phyloP scores from a whole-genome alignment of 1,140 invertebrate species.

The Lerema accius region DNA sequence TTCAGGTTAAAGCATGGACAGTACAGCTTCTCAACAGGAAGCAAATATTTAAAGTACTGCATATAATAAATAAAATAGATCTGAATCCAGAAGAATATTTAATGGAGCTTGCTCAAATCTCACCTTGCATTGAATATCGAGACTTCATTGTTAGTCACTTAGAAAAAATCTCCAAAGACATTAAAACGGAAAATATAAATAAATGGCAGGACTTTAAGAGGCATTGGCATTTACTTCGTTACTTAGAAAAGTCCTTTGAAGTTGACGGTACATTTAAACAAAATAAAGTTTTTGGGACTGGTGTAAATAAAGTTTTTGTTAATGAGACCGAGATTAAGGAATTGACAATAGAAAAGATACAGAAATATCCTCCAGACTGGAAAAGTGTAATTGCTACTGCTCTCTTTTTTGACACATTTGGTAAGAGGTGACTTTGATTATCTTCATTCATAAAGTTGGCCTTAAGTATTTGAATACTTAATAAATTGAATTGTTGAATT shows the following conservation, averaged over 20 bases:
- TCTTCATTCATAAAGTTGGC: too few relatives aligned
- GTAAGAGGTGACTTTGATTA: too few relatives aligned
- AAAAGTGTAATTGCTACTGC: conserved; percentile 81
- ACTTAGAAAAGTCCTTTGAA: conserved; percentile 81
- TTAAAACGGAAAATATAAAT: conserved; percentile 57
- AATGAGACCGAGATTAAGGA: conserved; percentile 78
- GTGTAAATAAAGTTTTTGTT: conserved; percentile 69
- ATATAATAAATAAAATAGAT: conserved; percentile 84
- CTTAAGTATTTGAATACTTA: too few relatives aligned
- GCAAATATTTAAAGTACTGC: conserved; percentile 85
- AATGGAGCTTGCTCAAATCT: conserved; percentile 80
- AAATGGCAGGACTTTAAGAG: conserved; percentile 79
- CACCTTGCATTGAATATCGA: conserved; percentile 79
- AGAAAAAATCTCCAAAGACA: conserved; percentile 70
- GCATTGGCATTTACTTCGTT: conserved; percentile 84
- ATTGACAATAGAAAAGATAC: conserved; percentile 77
- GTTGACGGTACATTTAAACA: conserved; percentile 76
- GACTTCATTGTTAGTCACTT: conserved; percentile 85
- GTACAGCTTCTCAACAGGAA: conserved; percentile 84
- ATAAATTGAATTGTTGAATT: too few relatives aligned
- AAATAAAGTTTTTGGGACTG: conserved; percentile 77
- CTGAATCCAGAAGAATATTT: conserved; percentile 84
- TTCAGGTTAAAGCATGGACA: conserved; percentile 85
- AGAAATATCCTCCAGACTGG: conserved; percentile 76
- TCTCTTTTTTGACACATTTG: conserved; percentile 83